These are phyloP conservation scores for Brachyrhaphis roseni DNA, from an alignment of 2,797 vertebrate genomes.

Conservation along the genomic window DNA sequence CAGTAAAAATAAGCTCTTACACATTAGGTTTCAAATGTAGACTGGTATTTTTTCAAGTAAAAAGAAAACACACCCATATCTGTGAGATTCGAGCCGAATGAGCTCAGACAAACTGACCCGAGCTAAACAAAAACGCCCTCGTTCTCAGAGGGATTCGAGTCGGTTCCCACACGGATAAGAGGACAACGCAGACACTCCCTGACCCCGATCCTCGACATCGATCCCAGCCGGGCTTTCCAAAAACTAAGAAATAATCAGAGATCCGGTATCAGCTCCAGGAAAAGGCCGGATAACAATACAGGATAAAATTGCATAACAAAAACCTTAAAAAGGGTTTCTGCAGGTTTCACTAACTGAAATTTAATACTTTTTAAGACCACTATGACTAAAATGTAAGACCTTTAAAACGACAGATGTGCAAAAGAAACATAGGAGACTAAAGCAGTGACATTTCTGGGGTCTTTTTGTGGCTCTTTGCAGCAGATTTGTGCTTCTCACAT, in stretches of 20 bases:
- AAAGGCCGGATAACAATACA: neutral
- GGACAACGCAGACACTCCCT: slow-evolving; percentile 25
- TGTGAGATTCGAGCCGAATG: slow-evolving; percentile 9
- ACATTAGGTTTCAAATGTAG: neutral
- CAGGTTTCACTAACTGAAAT: no score
- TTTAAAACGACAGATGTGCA: no score
- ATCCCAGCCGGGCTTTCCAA: slow-evolving; percentile 13
- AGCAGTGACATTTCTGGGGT: no score
- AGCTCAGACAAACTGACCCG: slow-evolving; percentile 31
- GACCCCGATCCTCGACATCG: slow-evolving; percentile 42
- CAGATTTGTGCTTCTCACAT: no score
- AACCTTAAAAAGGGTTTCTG: neutral
- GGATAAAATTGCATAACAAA: slow-evolving; percentile 3
- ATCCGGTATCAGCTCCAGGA: neutral
- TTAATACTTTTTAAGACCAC: no score
- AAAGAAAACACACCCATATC: slow-evolving; percentile 13
- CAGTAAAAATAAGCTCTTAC: slow-evolving; percentile 1
- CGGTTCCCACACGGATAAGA: slow-evolving; percentile 42
- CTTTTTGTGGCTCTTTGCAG: no score
- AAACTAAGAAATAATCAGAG: neutral
- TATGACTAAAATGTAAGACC: no score
- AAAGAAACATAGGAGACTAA: no score
- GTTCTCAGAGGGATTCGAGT: slow-evolving; percentile 6
- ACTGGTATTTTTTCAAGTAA: neutral
- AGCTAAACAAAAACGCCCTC: slow-evolving; percentile 41